These are phyloP conservation scores for Pogonophryne albipinna DNA, from an alignment of 2,797 vertebrate genomes.

Conservation along the genomic window DNA sequence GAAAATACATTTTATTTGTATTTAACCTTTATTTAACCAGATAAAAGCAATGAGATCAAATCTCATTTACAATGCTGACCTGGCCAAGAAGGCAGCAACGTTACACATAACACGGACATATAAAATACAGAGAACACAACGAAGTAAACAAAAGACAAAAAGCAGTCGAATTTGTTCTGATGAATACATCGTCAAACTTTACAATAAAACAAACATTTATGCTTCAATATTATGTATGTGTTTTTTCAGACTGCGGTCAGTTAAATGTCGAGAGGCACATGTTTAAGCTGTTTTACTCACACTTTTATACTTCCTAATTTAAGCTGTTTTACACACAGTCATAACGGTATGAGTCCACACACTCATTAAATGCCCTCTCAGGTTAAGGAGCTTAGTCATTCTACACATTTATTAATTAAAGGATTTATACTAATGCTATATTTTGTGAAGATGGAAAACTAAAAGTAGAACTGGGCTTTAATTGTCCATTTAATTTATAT, in stretches of 20 bases:
- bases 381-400: not conserved
- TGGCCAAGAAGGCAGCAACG: too few relatives aligned
- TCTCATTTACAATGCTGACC: too few relatives aligned
- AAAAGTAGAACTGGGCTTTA: not conserved
- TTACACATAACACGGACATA: too few relatives aligned
- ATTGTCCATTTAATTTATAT: not conserved
- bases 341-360: not conserved
- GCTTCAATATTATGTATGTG: not conserved
- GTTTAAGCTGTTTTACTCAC: not conserved
- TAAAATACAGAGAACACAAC: too few relatives aligned
- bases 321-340: too few relatives aligned
- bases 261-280: not conserved
- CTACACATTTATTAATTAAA: not conserved
- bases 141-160: too few relatives aligned
- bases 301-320: not conserved
- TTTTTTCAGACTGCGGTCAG: not conserved
- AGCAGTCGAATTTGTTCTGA: too few relatives aligned
- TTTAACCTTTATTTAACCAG: too few relatives aligned
- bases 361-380: constrained; percentile 17
- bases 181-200: too few relatives aligned
- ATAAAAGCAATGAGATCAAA: too few relatives aligned
- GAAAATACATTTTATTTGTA: too few relatives aligned
- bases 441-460: constrained; percentile 3
- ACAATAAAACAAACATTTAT: too few relatives aligned
- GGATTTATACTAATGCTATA: not conserved